Conservation (phyloP, 2,113 vertebrate species). For the Fregata magnificens region DNA sequence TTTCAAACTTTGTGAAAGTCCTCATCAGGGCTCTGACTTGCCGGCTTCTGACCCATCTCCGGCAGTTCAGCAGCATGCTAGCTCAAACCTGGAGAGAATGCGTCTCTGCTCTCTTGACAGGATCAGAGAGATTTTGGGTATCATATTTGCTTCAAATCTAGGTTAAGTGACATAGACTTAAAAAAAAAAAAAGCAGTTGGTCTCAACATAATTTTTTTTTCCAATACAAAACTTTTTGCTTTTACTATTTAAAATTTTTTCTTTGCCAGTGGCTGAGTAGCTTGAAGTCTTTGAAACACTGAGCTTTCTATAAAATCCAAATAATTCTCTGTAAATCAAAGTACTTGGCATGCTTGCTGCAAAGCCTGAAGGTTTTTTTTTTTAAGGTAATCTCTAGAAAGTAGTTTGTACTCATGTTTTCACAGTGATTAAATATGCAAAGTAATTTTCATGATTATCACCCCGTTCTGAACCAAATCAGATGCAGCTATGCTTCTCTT, state of each 20-base stretch:
- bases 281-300: conserved; percentile 73
- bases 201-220: not conserved
- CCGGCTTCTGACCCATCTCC: not conserved
- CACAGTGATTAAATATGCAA: conserved; percentile 88
- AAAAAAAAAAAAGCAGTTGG: not conserved
- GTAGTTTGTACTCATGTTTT: conserved; percentile 81
- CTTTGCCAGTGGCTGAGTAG: conserved; percentile 57
- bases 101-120: not conserved
- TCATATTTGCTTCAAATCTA: not conserved
- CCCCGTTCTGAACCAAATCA: conserved; percentile 81
- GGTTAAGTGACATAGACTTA: not conserved
- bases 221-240: conserved; percentile 19
- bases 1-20: not conserved
- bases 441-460: conserved; percentile 87
- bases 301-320: conserved; percentile 72
- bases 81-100: not conserved
- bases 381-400: conserved; percentile 84
- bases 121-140: not conserved
- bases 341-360: conserved; percentile 75
- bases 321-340: conserved; percentile 79
- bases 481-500: conserved; percentile 80
- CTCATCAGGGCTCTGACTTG: not conserved
- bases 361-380: conserved; percentile 70
- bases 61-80: not conserved
- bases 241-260: conserved; percentile 25